Evolutionary conservation across 1,140 invertebrate species (phyloP), one percentile per base, ranked within the genome.

Genomic region (Drosophila hydei): DNA sequence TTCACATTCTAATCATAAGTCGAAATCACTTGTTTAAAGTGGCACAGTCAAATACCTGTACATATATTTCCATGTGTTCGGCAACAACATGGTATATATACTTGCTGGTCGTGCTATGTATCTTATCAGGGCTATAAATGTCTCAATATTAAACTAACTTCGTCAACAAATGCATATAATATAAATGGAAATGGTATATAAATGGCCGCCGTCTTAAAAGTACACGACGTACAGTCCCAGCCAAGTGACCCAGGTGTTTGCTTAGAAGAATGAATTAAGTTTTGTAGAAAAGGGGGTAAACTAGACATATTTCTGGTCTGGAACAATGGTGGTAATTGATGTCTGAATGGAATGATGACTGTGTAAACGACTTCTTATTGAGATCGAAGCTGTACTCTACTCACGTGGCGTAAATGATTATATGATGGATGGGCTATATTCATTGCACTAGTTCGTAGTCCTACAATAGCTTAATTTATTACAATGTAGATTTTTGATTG

Each of bases 11-110:
- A 81, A 85, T 85, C 80, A 69, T 72, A 81, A 85, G 75, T 81
- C 60, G 70, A 85, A 83, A 87, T 87, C 77, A 75, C 81, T 87
- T 81, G 81, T 74, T 85, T 64, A 75, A 85, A 85, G 81, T 85
- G 63, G 76, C 63, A 65, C 68, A 75, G 27, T 48, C 51, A 69
- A 50, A 84, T 56, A 72, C 54, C 62, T n/a, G 51, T 23, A 30
- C n/a, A 25, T 18, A 42, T 42, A 42, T 42, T 7, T 42, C 5
- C 4, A 7, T 14, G 38, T 25, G 19, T 56, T 19, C 42, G 27
- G 33, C 33, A 47, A 63, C 74, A 55, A 72, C 73, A 69, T 62
- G 42, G 14, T 54, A 36, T 56, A 70, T 65, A 54, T 72, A 72
- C 59, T 55, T 67, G 47, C 45, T 30, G 36, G 52, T 21, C 30